Conservation (phyloP, 2,888 invertebrate species). For the Mythimna vitellina region DNA sequence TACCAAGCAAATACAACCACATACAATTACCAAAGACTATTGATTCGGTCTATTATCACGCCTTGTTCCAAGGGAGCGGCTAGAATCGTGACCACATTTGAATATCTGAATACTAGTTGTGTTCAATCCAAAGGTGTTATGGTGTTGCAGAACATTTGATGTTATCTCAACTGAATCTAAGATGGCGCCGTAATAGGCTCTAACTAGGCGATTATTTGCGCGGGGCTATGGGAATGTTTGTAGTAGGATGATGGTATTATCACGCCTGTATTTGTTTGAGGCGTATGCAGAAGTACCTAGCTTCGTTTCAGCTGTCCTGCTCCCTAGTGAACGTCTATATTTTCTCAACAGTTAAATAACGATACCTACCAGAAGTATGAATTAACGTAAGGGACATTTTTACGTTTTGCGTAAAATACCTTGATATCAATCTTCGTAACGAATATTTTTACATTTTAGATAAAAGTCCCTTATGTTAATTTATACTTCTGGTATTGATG, state of each 20-base stretch:
- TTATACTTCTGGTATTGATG: no score
- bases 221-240: conserved; percentile 51
- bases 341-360: no score
- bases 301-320: no score
- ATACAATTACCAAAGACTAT: conserved; percentile 44
- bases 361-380: no score
- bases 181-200: conserved; percentile 59
- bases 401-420: no score
- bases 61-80: conserved; percentile 46
- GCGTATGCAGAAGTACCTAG: no score
- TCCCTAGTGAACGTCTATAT: no score
- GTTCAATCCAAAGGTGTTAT: conserved; percentile 52
- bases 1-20: conserved; percentile 16
- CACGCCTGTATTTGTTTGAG: no score
- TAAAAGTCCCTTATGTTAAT: no score
- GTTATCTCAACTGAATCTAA: conserved; percentile 54
- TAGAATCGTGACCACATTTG: conserved; percentile 66
- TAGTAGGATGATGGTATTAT: conserved; percentile 4
- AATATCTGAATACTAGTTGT: conserved; percentile 64
- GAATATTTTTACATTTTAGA: no score
- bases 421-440: no score
- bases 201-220: conserved; percentile 56
- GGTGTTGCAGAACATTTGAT: conserved; percentile 57
- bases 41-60: conserved; percentile 63
- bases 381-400: no score